These are phyloP conservation scores for Clinocottus analis DNA, from an alignment of 2,113 vertebrate genomes.

Conservation along the genomic window DNA sequence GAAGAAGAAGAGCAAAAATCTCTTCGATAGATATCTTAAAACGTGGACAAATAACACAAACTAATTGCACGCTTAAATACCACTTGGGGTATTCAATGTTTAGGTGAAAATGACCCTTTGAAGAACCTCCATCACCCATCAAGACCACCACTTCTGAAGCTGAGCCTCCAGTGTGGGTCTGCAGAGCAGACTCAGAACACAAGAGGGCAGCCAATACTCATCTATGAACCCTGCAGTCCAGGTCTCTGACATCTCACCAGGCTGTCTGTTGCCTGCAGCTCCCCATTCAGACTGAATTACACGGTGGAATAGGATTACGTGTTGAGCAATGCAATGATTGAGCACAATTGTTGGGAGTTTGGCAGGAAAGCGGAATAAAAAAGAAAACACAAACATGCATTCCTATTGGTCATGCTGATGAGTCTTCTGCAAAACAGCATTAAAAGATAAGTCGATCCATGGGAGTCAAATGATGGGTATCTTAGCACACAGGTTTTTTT, in stretches of 20 bases:
- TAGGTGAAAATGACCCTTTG: not conserved
- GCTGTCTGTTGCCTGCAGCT: slow-evolving; percentile 65
- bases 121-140: not conserved
- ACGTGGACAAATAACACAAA: not conserved
- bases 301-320: slow-evolving; percentile 81
- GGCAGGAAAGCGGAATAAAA: slow-evolving; percentile 62
- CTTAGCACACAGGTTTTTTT: slow-evolving; percentile 49
- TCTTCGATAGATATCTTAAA: not conserved
- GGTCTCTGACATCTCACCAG: slow-evolving; percentile 44
- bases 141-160: not conserved
- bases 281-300: slow-evolving; percentile 75
- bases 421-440: slow-evolving; percentile 61
- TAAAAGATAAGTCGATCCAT: slow-evolving; percentile 58
- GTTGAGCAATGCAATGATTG: slow-evolving; percentile 78
- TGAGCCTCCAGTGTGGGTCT: not conserved
- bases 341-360: slow-evolving; percentile 73
- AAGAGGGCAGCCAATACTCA: slow-evolving; percentile 68
- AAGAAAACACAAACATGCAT: slow-evolving; percentile 57
- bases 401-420: slow-evolving; percentile 65
- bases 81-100: not conserved
- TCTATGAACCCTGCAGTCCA: not conserved
- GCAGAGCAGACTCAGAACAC: slow-evolving; percentile 35
- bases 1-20: not conserved
- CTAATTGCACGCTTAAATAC: not conserved
- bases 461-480: slow-evolving; percentile 66